phyloP scores from a whole-genome alignment of 2,797 vertebrate genomes.

The Hydrocynus forskahlii region DNA sequence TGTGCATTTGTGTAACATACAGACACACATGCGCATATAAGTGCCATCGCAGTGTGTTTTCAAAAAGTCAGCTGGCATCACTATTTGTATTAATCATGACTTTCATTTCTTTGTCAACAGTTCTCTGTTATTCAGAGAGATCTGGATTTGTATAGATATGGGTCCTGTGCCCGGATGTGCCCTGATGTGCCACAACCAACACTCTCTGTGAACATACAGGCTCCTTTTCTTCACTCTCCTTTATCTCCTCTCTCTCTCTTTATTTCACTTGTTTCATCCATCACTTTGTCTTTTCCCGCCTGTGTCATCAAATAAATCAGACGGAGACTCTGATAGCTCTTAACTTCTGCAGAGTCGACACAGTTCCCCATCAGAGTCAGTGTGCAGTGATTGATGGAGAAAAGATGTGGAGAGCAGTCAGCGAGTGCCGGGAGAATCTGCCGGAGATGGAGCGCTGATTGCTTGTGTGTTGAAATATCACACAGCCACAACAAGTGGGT shows the following conservation, averaged over 20 bases:
- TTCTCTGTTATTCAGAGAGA: no score
- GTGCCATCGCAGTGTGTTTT: no score
- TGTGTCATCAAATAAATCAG: neutral
- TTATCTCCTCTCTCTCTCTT: neutral
- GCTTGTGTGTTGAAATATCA: neutral
- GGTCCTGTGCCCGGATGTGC: neutral
- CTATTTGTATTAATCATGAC: no score
- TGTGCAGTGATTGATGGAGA: conserved; percentile 12
- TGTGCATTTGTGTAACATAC: no score
- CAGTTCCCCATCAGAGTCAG: neutral
- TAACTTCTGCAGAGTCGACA: neutral
- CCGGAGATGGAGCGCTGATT: neutral
- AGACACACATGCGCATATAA: no score
- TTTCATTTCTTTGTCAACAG: no score
- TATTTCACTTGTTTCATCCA: neutral
- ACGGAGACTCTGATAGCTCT: neutral
- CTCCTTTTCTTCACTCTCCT: neutral
- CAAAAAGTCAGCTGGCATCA: no score
- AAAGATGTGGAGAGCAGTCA: conserved; percentile 2
- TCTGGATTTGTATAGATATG: neutral
- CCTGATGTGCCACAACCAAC: no score
- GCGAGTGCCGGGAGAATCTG: neutral
- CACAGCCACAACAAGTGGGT: neutral
- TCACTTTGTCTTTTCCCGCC: neutral
- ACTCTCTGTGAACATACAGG: no score